phyloP scores from a whole-genome alignment of 2,888 invertebrate species.

The Hoplodrina blanda region DNA sequence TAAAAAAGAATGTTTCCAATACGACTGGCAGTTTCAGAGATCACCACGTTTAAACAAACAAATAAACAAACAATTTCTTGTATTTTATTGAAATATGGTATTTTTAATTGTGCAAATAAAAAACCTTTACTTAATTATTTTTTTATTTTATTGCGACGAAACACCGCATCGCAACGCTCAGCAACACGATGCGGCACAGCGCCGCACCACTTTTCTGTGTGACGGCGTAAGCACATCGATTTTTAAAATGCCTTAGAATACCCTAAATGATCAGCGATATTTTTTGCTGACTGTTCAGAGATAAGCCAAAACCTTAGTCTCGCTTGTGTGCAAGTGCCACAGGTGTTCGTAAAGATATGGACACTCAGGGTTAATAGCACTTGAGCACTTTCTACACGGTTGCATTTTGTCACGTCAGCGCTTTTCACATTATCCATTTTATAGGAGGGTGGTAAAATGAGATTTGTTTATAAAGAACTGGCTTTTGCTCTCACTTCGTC shows the following conservation, averaged over 20 bases:
- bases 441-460: constrained; percentile 2
- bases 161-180: too few relatives aligned
- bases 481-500: background rate
- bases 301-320: background rate
- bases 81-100: too few relatives aligned
- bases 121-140: too few relatives aligned
- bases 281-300: background rate
- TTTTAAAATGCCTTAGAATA: background rate
- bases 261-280: background rate
- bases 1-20: too few relatives aligned
- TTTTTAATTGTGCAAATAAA: too few relatives aligned
- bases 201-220: too few relatives aligned
- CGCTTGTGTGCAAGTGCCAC: constrained; percentile 12
- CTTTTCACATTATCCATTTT: constrained; percentile 24
- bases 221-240: too few relatives aligned
- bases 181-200: too few relatives aligned
- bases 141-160: too few relatives aligned
- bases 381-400: constrained; percentile 22
- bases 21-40: too few relatives aligned
- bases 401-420: constrained; percentile 29
- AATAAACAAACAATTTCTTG: too few relatives aligned
- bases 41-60: too few relatives aligned
- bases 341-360: constrained; percentile 35
- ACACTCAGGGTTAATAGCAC: constrained; percentile 22
- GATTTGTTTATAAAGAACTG: background rate